Percentiles rank a stretch among this genome's conserved stretches.
Evolutionary conservation across 1,140 invertebrate species (phyloP).

Genomic region (Drosophila tropicalis): DNA sequence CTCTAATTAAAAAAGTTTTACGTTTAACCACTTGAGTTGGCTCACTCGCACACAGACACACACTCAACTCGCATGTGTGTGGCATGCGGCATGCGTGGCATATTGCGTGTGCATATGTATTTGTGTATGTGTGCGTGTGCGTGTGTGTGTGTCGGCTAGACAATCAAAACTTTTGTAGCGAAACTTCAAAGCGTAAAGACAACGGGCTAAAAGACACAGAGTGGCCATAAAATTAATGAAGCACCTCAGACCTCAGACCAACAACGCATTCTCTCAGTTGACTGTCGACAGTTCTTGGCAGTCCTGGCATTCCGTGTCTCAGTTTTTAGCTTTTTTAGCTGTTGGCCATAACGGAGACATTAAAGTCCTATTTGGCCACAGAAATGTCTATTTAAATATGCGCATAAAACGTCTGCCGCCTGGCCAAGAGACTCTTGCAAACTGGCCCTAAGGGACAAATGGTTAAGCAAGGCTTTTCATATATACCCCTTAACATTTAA

Average conservation of each 20-base stretch:
- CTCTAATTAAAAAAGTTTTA: conserved; percentile 81
- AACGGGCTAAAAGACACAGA: conserved; percentile 34
- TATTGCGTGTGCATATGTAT: conserved; percentile 20
- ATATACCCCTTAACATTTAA: background rate
- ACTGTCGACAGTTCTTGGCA: background rate
- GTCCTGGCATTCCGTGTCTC: background rate
- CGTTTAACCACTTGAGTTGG: conserved; percentile 78
- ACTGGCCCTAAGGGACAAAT: conserved; percentile 12
- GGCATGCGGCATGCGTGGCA: conserved; percentile 18
- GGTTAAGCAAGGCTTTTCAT: conserved; percentile 4
- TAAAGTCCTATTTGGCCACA: conserved; percentile 63
- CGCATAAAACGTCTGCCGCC: conserved; percentile 63
- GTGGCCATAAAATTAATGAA: conserved; percentile 79
- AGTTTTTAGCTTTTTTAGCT: conserved; percentile 44
- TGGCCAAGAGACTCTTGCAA: conserved; percentile 27
- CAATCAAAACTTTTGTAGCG: conserved; percentile 76
- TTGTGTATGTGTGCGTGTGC: conserved; percentile 28
- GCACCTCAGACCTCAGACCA: conserved; percentile 46
- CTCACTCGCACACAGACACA: conserved; percentile 25
- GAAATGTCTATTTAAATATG: conserved; percentile 77
- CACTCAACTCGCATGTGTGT: conserved; percentile 26
- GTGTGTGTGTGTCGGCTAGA: conserved; percentile 63
- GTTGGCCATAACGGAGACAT: conserved; percentile 65
- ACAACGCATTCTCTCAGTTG: background rate
- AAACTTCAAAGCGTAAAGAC: conserved; percentile 69